Evolutionary conservation across 1,140 invertebrate species (phyloP), one percentile per base, ranked within the genome.

Genomic region (Drosophila nasuta): DNA sequence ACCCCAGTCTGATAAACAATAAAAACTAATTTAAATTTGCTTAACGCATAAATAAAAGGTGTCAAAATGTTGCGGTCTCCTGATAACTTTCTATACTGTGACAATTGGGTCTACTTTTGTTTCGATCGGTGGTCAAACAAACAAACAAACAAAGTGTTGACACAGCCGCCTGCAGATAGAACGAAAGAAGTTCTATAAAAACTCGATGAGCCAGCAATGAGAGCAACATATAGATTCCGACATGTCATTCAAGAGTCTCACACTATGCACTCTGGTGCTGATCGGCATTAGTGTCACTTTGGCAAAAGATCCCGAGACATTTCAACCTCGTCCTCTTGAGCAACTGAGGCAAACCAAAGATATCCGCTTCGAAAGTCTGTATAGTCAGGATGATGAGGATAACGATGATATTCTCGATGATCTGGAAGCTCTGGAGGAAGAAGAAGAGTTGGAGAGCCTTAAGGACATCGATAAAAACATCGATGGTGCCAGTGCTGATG

Each of bases 21-120:
- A 82, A 88, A 87, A 87, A 87, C 83, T 87, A 77, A 87, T 87
- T 83, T 87, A 89, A 89, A 87, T 83, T 83, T 88, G 80, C 83
- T 89, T 83, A 88, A 82, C 63, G 80, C 85, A 83, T 83, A 80
- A 77, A 80, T 80, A 88, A 77, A 72, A 80, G 83, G 83, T 83
- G 83, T 88, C 85, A 75, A 68, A 88, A 59, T 79, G 72, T 68
- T 73, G 65, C 54, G 54, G 73, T 65, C 62, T 79, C 17, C 65
- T 60, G 70, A 82, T 79, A 71, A 56, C 48, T 68, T 74, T 68
- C 7, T 38, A 13, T 56, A 38, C 46, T 41, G 57, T 41, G 69
- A 57, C 66, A 69, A 56, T 48, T 54, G 56, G 10, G 56, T 41
- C 49, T 48, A 70, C 35, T 46, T 66, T 43, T 20, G 8, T 56